Evolutionary conservation across 2,113 vertebrate genomes (phyloP), one percentile per base, ranked within the genome.

Genomic region (Pseudolaguvia tuberculata): DNA sequence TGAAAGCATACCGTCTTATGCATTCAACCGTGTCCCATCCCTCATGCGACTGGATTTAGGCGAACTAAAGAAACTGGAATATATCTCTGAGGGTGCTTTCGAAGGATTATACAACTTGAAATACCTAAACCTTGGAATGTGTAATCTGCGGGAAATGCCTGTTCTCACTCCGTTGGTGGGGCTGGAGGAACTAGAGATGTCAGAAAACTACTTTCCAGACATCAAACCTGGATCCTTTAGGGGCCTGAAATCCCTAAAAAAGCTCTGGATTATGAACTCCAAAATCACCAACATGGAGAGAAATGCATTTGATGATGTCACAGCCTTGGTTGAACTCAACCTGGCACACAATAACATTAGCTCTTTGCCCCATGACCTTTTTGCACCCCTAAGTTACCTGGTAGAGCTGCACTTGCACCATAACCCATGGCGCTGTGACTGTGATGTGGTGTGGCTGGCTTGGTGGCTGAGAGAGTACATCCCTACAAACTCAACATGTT

Each of bases 221-320:
- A 91, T 99, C 80, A 91, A 93, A 50, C 97, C 97, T 0, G 93
- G 92, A 50, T 94, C 96, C 29, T 98, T 98, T 87, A 92, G 90
- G 21, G 96, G 96, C 55, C 90, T 99, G 15, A 94, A 92, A 72
- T 94, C 94, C 69, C 91, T 99, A 77, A 94, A 94, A 23, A 99
- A 99, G 85, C 91, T 99, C 8, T 99, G 97, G 97, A 95, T 99
- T 81, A 99, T 99, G 97, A 98, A 97, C 90, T 97, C 96, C 11
- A 95, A 93, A 85, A 93, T 99, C 84, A 92, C 87, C 80, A 80
- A 85, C 71, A 96, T 99, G 27, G 96, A 98, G 83, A 92, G 97
- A 15, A 98, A 99, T 78, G 97, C 97, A 66, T 99, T 99, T 79
- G 97, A 99, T 71, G 96, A 96, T 86, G 93, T 98, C 81, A 94